phyloP scores from a whole-genome alignment of 30 jellyfish, hydroid and myxozoan genomes.

The Pelagia noctiluca region DNA sequence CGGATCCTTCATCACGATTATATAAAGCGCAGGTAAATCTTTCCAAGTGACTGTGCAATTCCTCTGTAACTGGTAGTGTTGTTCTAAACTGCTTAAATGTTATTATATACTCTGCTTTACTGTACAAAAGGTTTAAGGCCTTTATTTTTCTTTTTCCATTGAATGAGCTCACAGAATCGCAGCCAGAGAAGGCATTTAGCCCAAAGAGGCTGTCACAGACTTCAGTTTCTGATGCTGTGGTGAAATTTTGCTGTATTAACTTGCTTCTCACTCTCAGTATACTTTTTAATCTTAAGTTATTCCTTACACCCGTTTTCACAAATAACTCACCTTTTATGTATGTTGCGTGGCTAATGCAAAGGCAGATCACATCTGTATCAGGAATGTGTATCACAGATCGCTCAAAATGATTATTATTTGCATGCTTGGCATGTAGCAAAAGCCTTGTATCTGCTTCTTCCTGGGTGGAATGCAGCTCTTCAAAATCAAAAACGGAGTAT shows the following conservation, averaged over 20 bases:
- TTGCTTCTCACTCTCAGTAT: constrained; percentile 3
- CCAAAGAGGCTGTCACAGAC: constrained; percentile 11
- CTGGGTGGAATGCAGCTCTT: constrained; percentile 27
- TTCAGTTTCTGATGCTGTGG: background rate
- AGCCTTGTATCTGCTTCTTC: constrained; percentile 58
- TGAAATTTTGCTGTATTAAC: background rate
- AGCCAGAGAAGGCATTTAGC: constrained; percentile 4
- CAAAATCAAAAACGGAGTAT: constrained; percentile 6
- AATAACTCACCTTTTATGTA: constrained; percentile 28
- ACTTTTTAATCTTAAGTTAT: constrained; percentile 37
- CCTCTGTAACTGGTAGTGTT: background rate
- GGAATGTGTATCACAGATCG: constrained; percentile 48
- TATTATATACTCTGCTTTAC: background rate
- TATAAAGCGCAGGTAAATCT: constrained; percentile 20
- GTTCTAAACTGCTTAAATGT: constrained; percentile 20
- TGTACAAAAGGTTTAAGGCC: constrained; percentile 17
- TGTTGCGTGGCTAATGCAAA: constrained; percentile 29
- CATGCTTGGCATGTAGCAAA: constrained; percentile 40
- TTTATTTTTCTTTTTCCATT: constrained; percentile 26
- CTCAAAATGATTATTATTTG: background rate
- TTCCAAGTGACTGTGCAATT: background rate
- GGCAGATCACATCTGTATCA: constrained; percentile 57
- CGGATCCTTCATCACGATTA: constrained; percentile 20
- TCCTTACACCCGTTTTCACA: constrained; percentile 32
- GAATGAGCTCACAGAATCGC: constrained; percentile 29